Conservation (phyloP, 2,797 vertebrate genomes). For the Semotilus atromaculatus region DNA sequence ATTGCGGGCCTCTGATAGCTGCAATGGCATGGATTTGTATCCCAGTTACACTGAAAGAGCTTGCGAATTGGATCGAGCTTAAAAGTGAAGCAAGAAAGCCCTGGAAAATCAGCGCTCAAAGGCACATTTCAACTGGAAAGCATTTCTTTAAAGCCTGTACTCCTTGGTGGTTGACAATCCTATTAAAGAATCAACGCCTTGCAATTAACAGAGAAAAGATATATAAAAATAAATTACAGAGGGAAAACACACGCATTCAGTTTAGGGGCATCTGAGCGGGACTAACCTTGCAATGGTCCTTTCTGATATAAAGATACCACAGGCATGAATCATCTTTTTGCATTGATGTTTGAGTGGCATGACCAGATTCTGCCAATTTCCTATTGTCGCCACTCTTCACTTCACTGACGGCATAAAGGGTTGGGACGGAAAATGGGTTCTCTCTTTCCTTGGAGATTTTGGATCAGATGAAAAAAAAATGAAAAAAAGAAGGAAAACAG, state of each 20-base stretch:
- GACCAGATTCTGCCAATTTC: constrained; percentile 71
- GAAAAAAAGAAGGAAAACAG: constrained; percentile 59
- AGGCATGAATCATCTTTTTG: constrained; percentile 68
- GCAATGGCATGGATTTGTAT: constrained; percentile 83
- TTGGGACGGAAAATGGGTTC: constrained; percentile 77
- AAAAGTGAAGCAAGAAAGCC: constrained; percentile 85
- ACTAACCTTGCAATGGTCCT: constrained; percentile 66
- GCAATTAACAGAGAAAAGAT: constrained; percentile 81
- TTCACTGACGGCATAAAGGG: constrained; percentile 71
- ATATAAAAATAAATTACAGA: constrained; percentile 67
- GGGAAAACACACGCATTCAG: constrained; percentile 65
- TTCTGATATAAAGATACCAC: constrained; percentile 66
- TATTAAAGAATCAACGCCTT: constrained; percentile 82
- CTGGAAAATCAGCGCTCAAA: constrained; percentile 85
- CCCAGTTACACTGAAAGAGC: constrained; percentile 83
- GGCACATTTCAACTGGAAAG: constrained; percentile 84
- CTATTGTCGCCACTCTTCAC: constrained; percentile 58
- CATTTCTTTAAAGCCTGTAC: constrained; percentile 83
- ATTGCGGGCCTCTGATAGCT: constrained; percentile 81
- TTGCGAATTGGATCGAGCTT: constrained; percentile 83
- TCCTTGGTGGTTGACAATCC: constrained; percentile 82
- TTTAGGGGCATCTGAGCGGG: constrained; percentile 67
- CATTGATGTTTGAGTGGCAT: constrained; percentile 76
- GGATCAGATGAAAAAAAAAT: constrained; percentile 67
- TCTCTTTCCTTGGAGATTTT: constrained; percentile 64